Percentiles rank a stretch among this genome's conserved stretches.
These are phyloP conservation scores for Zoanthus sansibaricus DNA, from an alignment of 92 coral and sea anemone species.

Conservation along the genomic window DNA sequence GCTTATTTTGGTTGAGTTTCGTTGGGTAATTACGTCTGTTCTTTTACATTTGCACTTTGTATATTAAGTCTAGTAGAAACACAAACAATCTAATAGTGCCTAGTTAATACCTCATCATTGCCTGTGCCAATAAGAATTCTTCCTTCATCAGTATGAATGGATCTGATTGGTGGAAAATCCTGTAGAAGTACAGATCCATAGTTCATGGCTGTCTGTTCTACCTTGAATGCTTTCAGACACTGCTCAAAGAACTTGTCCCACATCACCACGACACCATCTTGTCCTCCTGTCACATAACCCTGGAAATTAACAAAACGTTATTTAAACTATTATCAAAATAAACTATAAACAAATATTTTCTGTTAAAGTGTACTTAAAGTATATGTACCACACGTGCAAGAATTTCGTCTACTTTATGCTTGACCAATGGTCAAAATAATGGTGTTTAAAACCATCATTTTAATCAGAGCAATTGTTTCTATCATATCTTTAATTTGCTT, in stretches of 20 bases:
- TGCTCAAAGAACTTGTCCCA: conserved; percentile 96
- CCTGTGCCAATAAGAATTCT: conserved; percentile 97
- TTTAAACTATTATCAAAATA: not conserved
- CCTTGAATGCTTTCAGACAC: conserved; percentile 92
- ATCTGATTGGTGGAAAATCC: conserved; percentile 92
- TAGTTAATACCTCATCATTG: conserved; percentile 84
- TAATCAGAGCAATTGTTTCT: no score
- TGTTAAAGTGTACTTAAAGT: no score
- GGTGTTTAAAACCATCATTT: no score
- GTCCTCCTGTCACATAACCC: conserved; percentile 99
- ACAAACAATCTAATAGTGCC: not conserved
- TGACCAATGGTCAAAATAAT: no score
- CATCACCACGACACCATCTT: conserved; percentile 95
- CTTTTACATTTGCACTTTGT: no score
- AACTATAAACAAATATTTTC: not conserved
- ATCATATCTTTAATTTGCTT: no score
- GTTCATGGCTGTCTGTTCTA: conserved; percentile 89
- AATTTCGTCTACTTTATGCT: no score
- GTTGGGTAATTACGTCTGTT: no score
- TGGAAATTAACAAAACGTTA: conserved; percentile 28
- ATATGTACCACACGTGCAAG: no score
- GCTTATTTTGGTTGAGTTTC: no score
- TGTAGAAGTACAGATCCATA: conserved; percentile 93
- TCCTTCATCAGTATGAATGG: conserved; percentile 90
- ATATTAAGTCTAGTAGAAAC: no score